A percentile compares a stretch with the other conserved stretches of the same genome.
These are phyloP conservation scores for Caenorhabditis macrosperma DNA, from an alignment of 2,888 invertebrate genomes.

Conservation along the genomic window DNA sequence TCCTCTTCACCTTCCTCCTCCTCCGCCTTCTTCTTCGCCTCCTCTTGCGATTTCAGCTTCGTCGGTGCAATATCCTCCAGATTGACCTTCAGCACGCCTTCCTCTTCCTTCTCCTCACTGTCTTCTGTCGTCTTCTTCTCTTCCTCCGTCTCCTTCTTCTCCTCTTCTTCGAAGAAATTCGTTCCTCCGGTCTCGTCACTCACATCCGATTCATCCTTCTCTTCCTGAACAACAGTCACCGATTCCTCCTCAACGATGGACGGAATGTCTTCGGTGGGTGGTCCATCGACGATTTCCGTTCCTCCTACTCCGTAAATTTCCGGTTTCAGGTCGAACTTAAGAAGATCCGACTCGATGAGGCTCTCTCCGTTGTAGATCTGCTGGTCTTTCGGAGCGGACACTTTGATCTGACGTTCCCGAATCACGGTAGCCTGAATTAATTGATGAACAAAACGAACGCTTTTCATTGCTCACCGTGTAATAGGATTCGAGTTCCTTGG, in stretches of 20 bases:
- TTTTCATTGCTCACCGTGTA: conserved; percentile 61
- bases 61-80: conserved; percentile 52
- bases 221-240: conserved; percentile 22
- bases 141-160: conserved; percentile 43
- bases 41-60: conserved; percentile 57
- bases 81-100: conserved; percentile 51
- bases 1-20: conserved; percentile 42
- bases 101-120: conserved; percentile 44
- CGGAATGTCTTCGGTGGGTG: conserved; percentile 22
- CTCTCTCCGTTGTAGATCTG: conserved; percentile 66
- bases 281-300: conserved; percentile 21
- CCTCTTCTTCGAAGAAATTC: conserved; percentile 67
- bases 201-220: conserved; percentile 35
- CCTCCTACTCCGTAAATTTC: conserved; percentile 58
- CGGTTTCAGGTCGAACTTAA: conserved; percentile 68
- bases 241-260: conserved; percentile 20
- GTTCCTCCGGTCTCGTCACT: conserved; percentile 66
- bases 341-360: conserved; percentile 68
- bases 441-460: too few relatives aligned
- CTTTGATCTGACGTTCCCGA: conserved; percentile 68
- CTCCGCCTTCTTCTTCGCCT: conserved; percentile 46
- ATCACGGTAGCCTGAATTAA: conserved; percentile 60
- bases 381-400: conserved; percentile 31
- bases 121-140: conserved; percentile 29
- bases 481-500: conserved; percentile 67